A percentile compares a stretch with the other conserved stretches of the same genome.
Evolutionary conservation across 2,797 vertebrate species (phyloP).

Genomic region (Acomys russatus): DNA sequence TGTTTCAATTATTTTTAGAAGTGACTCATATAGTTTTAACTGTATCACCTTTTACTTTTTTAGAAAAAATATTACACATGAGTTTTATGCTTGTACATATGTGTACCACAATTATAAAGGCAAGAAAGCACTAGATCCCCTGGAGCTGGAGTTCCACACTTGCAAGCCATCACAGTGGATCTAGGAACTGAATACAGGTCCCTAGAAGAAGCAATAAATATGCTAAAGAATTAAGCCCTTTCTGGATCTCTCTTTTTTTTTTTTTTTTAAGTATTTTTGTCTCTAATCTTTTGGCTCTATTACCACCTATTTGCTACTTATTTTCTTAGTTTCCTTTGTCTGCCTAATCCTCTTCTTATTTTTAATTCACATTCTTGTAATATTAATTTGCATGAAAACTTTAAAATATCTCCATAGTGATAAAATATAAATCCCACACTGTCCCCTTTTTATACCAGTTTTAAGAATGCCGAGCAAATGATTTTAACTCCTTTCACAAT

Average conservation of each 20-base stretch:
- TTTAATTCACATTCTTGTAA: not conserved
- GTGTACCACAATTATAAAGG: not conserved
- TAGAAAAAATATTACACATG: too few species aligned
- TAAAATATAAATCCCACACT: not conserved
- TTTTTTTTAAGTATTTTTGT: not conserved
- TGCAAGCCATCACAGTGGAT: not conserved
- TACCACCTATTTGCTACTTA: not conserved
- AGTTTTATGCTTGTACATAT: not conserved
- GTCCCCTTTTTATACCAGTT: not conserved
- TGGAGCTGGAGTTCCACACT: not conserved
- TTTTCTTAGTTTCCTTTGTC: not conserved
- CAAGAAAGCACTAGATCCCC: not conserved
- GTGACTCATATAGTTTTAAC: not conserved
- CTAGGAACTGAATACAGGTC: not conserved
- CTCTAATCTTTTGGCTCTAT: not conserved
- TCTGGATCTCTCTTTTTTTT: not conserved
- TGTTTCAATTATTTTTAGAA: not conserved
- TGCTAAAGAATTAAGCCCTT: not conserved
- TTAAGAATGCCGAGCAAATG: not conserved
- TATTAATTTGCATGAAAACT: not conserved
- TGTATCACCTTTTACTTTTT: not conserved
- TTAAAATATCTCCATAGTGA: not conserved
- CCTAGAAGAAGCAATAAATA: rapidly evolving
- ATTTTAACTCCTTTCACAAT: not conserved
- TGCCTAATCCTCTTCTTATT: not conserved